These are phyloP conservation scores for Poecilia gillii DNA, from an alignment of 2,797 vertebrate species.

Conservation along the genomic window DNA sequence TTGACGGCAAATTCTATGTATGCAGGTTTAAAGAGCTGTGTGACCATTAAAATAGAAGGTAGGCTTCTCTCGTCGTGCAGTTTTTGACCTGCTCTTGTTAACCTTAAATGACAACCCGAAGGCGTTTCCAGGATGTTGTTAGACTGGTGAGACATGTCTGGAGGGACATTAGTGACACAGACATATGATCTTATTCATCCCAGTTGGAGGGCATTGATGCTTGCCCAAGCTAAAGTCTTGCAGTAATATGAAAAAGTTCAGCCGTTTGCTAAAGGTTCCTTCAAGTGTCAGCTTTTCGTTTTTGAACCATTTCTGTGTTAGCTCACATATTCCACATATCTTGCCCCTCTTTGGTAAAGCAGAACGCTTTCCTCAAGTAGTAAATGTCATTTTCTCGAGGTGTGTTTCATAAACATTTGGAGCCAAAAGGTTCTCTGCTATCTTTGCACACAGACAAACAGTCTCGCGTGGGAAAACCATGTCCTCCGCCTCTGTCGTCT, in stretches of 20 bases:
- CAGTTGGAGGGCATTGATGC: not conserved
- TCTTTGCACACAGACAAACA: slow-evolving; percentile 35
- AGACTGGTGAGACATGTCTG: not conserved
- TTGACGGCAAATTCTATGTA: not conserved
- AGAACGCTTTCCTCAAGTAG: slow-evolving; percentile 15
- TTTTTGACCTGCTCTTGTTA: not conserved
- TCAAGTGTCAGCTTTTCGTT: slow-evolving; percentile 9
- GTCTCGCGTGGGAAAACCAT: slow-evolving; percentile 51
- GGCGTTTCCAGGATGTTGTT: slow-evolving; percentile 1
- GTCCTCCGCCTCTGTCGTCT: slow-evolving; percentile 53
- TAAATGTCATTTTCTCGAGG: slow-evolving; percentile 42
- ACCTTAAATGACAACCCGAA: not conserved
- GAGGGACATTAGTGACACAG: not conserved
- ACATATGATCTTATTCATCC: not conserved
- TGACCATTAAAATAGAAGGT: not conserved
- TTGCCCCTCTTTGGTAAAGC: slow-evolving; percentile 26
- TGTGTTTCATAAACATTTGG: slow-evolving; percentile 37
- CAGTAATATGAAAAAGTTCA: not conserved
- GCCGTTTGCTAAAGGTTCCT: slow-evolving; percentile 2
- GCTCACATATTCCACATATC: slow-evolving; percentile 4
- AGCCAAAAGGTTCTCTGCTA: slow-evolving; percentile 52
- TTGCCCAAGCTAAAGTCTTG: not conserved
- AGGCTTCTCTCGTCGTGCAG: not conserved
- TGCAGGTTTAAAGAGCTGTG: not conserved
- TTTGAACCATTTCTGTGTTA: not conserved